These are phyloP conservation scores for Rhinoptilus africanus DNA, from an alignment of 2,113 vertebrate genomes.

Conservation along the genomic window DNA sequence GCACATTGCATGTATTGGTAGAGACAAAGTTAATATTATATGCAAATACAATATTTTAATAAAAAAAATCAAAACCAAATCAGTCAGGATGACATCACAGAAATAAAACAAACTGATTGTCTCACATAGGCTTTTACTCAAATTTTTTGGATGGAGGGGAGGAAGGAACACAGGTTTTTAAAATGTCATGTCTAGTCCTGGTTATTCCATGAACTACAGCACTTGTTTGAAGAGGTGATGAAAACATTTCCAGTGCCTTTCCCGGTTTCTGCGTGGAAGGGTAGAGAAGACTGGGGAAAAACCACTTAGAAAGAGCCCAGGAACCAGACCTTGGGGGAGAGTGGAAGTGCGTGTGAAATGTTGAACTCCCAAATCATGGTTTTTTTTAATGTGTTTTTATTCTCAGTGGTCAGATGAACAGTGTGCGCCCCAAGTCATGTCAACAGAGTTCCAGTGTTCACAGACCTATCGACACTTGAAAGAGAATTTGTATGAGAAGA, in stretches of 20 bases:
- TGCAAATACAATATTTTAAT: not conserved
- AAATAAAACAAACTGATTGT: not conserved
- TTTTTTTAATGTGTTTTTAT: not conserved
- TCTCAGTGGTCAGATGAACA: slow-evolving; percentile 82
- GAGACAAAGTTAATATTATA: not conserved
- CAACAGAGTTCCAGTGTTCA: slow-evolving; percentile 84
- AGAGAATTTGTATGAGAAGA: slow-evolving; percentile 89
- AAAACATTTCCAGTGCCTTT: not conserved
- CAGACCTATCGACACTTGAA: slow-evolving; percentile 94
- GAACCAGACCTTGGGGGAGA: not conserved
- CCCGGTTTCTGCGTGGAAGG: not conserved
- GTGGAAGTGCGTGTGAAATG: not conserved
- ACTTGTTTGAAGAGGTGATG: not conserved
- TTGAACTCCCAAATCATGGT: not conserved
- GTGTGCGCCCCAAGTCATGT: slow-evolving; percentile 87
- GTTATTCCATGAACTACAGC: not conserved
- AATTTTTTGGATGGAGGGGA: not conserved
- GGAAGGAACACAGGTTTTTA: not conserved
- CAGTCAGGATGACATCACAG: not conserved
- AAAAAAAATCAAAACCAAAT: not conserved
- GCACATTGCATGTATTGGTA: not conserved
- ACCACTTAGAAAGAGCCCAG: not conserved
- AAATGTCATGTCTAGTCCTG: not conserved
- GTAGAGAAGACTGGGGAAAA: not conserved
- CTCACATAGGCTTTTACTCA: not conserved